These are phyloP conservation scores for Montipora capricornis DNA, from an alignment of 64 coral and sea anemone genomes.

Conservation along the genomic window DNA sequence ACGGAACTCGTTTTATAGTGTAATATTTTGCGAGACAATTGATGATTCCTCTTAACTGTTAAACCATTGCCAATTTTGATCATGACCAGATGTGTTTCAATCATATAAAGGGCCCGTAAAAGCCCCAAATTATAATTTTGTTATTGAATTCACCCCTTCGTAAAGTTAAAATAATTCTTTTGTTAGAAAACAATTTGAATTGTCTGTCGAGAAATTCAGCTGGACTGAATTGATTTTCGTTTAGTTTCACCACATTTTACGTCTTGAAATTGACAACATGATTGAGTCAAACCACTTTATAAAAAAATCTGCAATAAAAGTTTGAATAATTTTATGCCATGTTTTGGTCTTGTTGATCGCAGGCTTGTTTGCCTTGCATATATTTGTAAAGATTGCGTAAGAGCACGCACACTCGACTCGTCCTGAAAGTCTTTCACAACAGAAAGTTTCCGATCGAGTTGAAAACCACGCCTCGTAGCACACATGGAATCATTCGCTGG, in stretches of 20 bases:
- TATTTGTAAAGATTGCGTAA: neutral
- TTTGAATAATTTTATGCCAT: conserved; percentile 15
- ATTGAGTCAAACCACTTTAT: neutral
- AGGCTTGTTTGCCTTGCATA: neutral
- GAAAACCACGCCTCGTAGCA: no score
- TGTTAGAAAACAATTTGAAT: neutral
- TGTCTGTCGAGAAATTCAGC: conserved; percentile 26
- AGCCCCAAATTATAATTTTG: conserved; percentile 8
- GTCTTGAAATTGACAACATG: neutral
- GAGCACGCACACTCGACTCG: neutral
- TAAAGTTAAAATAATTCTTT: conserved; percentile 7
- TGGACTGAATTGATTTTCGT: conserved; percentile 14
- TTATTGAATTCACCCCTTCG: neutral
- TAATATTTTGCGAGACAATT: conserved; percentile 11
- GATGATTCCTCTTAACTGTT: neutral
- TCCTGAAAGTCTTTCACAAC: neutral
- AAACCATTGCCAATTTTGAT: neutral
- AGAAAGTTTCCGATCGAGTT: neutral
- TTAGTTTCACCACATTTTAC: neutral
- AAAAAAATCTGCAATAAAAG: conserved; percentile 24
- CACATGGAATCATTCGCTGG: neutral
- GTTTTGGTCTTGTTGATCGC: neutral
- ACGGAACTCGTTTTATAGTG: neutral
- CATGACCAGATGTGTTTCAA: neutral
- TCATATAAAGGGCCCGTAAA: neutral